phyloP scores from a whole-genome alignment of 2,888 invertebrate genomes.

The Gonocerus acuteangulatus region DNA sequence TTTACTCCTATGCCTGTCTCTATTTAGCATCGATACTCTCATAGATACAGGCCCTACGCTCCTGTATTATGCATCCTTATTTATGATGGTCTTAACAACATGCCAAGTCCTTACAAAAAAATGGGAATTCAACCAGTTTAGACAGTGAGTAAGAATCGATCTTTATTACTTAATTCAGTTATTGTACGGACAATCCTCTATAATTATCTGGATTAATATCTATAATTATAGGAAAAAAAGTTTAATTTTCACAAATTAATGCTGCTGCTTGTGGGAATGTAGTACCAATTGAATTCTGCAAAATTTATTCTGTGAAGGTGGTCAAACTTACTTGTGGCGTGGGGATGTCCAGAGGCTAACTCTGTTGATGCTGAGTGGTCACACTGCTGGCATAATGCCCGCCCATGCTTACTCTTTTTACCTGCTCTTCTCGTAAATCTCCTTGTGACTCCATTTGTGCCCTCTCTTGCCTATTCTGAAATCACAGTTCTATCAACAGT shows the following conservation, averaged over 20 bases:
- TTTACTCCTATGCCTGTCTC: slow-evolving; percentile 56
- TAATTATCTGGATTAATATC: background rate
- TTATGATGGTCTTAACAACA: slow-evolving; percentile 69
- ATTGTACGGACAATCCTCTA: background rate
- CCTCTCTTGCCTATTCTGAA: slow-evolving; percentile 69
- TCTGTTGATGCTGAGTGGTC: slow-evolving; percentile 73
- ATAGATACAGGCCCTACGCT: slow-evolving; percentile 54
- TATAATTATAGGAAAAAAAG: background rate
- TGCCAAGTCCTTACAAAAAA: slow-evolving; percentile 54
- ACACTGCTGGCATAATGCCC: slow-evolving; percentile 72
- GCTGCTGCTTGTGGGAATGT: no score
- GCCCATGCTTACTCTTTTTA: slow-evolving; percentile 74
- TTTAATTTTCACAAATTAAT: no score
- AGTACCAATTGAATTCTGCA: background rate
- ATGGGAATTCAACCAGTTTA: slow-evolving; percentile 42
- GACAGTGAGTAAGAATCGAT: slow-evolving; percentile 35
- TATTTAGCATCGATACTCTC: slow-evolving; percentile 61
- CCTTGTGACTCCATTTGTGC: slow-evolving; percentile 66
- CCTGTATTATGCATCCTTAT: slow-evolving; percentile 66
- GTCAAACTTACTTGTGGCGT: slow-evolving; percentile 74
- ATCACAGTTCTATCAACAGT: slow-evolving; percentile 69
- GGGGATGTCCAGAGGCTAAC: slow-evolving; percentile 67
- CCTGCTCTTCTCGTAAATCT: slow-evolving; percentile 65
- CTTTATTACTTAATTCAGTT: background rate
- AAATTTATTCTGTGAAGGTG: slow-evolving; percentile 48